These are phyloP conservation scores for Syngnathus rostellatus DNA, from an alignment of 2,797 vertebrate species.

Conservation along the genomic window DNA sequence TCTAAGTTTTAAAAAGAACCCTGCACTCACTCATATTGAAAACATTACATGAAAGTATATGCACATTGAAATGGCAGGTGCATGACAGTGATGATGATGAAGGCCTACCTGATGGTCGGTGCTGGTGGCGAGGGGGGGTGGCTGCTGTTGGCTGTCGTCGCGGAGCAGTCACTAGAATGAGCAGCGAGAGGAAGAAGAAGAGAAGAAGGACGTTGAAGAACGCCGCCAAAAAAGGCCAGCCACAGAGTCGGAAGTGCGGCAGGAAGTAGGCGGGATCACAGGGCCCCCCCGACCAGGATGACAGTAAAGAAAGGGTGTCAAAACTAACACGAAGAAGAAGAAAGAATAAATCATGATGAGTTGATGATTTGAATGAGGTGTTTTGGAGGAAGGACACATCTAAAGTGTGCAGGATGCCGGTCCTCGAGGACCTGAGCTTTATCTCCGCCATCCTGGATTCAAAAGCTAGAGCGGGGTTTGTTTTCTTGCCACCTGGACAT, in stretches of 20 bases:
- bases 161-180: background rate
- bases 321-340: background rate
- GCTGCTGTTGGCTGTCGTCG: background rate
- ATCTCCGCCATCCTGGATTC: background rate
- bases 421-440: too few species aligned
- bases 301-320: background rate
- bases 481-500: background rate
- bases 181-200: background rate
- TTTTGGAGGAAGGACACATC: too few species aligned
- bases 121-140: background rate
- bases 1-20: background rate
- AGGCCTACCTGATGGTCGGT: background rate
- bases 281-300: background rate
- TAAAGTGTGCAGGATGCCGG: too few species aligned
- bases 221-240: background rate
- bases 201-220: background rate
- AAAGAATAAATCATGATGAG: too few species aligned
- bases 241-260: background rate
- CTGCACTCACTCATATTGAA: background rate
- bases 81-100: background rate
- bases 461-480: background rate
- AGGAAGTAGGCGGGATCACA: conserved; percentile 2
- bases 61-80: background rate
- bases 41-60: background rate
- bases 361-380: too few species aligned